Percentiles rank a stretch among this genome's conserved stretches.
Conservation (phyloP, 2,113 vertebrate species). For the Oxyura jamaicensis region DNA sequence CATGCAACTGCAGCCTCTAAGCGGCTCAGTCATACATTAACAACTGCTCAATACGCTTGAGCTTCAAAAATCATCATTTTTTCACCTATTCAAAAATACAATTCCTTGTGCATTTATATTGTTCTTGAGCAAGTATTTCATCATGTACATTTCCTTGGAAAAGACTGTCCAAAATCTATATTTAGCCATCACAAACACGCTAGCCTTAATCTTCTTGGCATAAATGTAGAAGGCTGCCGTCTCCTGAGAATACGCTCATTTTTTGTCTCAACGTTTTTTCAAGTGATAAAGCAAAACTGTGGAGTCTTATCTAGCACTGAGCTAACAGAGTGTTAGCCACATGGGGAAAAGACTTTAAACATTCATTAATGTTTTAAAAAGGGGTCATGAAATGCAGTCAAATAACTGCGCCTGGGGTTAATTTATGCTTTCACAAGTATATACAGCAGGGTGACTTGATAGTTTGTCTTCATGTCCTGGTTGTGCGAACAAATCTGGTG, state of each 20-base stretch:
- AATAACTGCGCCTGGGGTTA: constrained; percentile 43
- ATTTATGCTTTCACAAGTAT: constrained; percentile 49
- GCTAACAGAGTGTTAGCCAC: constrained; percentile 51
- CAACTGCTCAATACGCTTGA: not conserved
- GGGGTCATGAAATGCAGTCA: constrained; percentile 45
- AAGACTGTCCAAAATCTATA: constrained; percentile 1
- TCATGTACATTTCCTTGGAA: constrained; percentile 19
- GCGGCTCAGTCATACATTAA: not conserved
- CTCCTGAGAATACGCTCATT: constrained; percentile 65
- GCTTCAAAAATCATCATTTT: not conserved
- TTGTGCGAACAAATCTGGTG: not conserved
- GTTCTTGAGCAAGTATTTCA: constrained; percentile 21
- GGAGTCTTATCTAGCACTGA: constrained; percentile 45
- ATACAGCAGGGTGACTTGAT: not conserved
- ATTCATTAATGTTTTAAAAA: constrained; percentile 31
- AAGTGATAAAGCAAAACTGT: constrained; percentile 71
- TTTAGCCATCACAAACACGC: constrained; percentile 28
- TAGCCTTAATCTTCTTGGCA: constrained; percentile 72
- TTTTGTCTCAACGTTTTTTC: constrained; percentile 70
- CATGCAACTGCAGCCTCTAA: not conserved
- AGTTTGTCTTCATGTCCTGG: not conserved
- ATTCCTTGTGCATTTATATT: not conserved
- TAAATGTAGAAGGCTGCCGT: constrained; percentile 44
- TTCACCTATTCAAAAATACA: not conserved
- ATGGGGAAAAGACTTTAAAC: constrained; percentile 47